Base-by-base conservation (phyloP, 1,140 invertebrate species). In the Pararge aegeria region DNA sequence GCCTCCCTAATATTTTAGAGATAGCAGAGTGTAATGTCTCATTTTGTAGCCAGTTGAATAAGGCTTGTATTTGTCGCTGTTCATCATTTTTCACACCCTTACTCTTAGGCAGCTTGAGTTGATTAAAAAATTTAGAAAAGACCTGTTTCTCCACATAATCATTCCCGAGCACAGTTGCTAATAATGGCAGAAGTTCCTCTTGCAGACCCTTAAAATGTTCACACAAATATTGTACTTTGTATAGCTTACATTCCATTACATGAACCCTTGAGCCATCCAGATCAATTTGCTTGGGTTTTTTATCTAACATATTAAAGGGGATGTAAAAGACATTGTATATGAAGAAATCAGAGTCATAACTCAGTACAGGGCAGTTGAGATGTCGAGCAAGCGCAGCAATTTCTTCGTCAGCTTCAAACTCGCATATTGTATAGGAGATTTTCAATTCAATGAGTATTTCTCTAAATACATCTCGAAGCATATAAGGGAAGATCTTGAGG, bases 311-410 rank as follows among this genome's bases (percentile, higher is more conserved):
- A 53, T 93, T 91, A 44, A 96, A 93, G 0, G 95, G 95, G 59
- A 98, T 95, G 73, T 97, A 97, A 2, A 92, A 75, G 0, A 96
- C 92, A 86, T 96, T 94, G 83, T 95, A 97, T 51, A 98, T 94
- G 78, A 94, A 97, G 90, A 97, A 98, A 90, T 98, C 97, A 1
- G 96, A 98, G 83, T 98, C 97, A 68, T 94, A 95, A 75, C 96
- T 97, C 0, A 98, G 71, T 9, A 98, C 93, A 2, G 97, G 97
- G 72, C 96, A 97, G 27, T 95, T 90, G 4, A 97, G 89, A 50
- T 93, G 89, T 64, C 93, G 93, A 0, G 96, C 95, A 50, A 98
- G 71, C 0, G 93, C 93, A 1, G 96, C 96, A 54, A 97, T 93
- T 73, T 97, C 94, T 65, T 94, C 92, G 83, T 98, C 97, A 37